Base-by-base conservation (phyloP, 2,888 invertebrate species). In the Kuschelorhynchus macadamiae region DNA sequence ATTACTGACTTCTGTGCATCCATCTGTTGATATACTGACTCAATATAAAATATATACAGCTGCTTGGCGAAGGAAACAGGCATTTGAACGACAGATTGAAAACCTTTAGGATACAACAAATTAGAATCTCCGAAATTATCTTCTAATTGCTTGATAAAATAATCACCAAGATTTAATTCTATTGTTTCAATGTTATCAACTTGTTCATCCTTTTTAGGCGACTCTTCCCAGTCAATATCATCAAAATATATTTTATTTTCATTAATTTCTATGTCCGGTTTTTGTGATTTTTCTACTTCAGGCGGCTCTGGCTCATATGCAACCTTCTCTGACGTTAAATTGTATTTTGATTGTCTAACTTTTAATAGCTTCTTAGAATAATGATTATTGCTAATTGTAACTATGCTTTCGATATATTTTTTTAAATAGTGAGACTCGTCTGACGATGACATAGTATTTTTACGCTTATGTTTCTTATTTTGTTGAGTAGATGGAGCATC, bases 1-100 rank as follows among this genome's bases (percentile, higher is more conserved):
- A 87, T 82, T 55, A 87, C 84, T 71, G 86, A 85, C 1, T 88
- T 85, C 71, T 89, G 86, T 18, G 87, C 86, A 66, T 91, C 91
- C 68, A 90, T 81, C 78, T 93, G 91, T 77, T 87, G 85, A 75
- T 88, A 88, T 14, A 91, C 83, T 0, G 92, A 91, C 79, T 93
- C 92, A 75, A 92, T 84, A 87, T 92, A 92, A 32, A 91, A 81
- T 21, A 89, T 89, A 77, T 92, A 90, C 0, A 94, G 81, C 78
- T 92, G 89, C 71, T 88, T 87, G 1, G 92, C 88, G 59, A 91
- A 77, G 0, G 87, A 85, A 30, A 87, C 81, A 0, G 92, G 91
- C 72, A 93, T 85, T 75, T 89, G 90, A 1, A 93, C 86, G 36
- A 87, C 87, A 0, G 90, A 88, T 59, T 86, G 83, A 12, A 89